These are phyloP conservation scores for Aurelia coerulea DNA, from an alignment of 30 jellyfish, hydroid and myxozoan species.

Conservation along the genomic window DNA sequence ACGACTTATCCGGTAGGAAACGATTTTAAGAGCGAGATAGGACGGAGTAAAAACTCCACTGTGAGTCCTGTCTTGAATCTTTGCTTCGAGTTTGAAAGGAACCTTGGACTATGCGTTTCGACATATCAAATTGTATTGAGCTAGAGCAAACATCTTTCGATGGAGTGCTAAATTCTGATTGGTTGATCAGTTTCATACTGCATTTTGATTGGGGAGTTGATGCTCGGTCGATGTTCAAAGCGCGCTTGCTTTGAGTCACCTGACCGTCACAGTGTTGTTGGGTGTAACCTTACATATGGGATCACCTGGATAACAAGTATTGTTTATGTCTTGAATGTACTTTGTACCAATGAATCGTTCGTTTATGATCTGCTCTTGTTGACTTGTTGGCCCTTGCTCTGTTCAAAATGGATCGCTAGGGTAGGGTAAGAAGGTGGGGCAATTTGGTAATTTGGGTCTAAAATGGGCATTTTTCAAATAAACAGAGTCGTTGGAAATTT, in stretches of 20 bases:
- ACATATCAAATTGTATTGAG: background rate
- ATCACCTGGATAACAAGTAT: too few relatives aligned
- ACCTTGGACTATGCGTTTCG: background rate
- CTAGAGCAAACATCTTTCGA: background rate
- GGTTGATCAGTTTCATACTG: background rate
- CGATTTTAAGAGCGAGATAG: background rate
- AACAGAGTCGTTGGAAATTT: too few relatives aligned
- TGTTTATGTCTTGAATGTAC: background rate
- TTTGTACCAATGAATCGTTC: background rate
- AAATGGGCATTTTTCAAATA: too few relatives aligned
- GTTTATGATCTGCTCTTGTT: too few relatives aligned
- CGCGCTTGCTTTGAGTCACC: slow-evolving; percentile 18
- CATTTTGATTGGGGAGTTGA: slow-evolving; percentile 1
- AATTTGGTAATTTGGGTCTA: too few relatives aligned
- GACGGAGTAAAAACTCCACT: slow-evolving; percentile 6
- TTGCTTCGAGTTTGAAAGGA: slow-evolving; percentile 13
- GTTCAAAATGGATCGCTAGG: too few relatives aligned
- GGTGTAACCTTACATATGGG: background rate
- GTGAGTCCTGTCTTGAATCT: background rate
- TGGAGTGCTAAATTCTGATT: slow-evolving; percentile 9
- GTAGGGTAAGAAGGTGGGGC: too few relatives aligned
- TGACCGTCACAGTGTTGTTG: slow-evolving; percentile 32
- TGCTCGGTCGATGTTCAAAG: slow-evolving; percentile 27
- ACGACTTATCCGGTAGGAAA: slow-evolving; percentile 6
- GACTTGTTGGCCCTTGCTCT: too few relatives aligned